Percentiles rank a stretch among this genome's conserved stretches.
Evolutionary conservation across 1,140 invertebrate species (phyloP).

Genomic region (Dinothrombium tinctorium): DNA sequence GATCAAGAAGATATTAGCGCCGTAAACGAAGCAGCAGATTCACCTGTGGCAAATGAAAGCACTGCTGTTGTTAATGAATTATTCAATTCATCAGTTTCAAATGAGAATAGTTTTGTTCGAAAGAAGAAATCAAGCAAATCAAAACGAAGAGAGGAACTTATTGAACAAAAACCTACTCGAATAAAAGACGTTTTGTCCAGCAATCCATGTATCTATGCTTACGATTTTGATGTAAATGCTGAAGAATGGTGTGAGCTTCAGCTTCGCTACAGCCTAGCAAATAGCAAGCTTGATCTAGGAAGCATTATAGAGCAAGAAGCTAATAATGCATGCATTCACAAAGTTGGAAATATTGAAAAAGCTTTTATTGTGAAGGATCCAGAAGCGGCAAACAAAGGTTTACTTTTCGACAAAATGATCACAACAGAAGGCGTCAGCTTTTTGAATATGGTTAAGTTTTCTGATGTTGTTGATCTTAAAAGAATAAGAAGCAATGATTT

Average conservation of each 20-base stretch:
- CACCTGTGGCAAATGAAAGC: background rate
- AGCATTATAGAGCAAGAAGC: conserved; percentile 49
- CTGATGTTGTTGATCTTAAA: conserved; percentile 55
- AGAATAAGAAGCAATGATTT: conserved; percentile 82
- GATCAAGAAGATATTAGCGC: conserved; percentile 16
- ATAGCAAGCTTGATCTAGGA: conserved; percentile 39
- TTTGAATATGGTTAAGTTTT: conserved; percentile 59
- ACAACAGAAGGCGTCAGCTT: conserved; percentile 92
- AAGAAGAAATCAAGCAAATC: conserved; percentile 21
- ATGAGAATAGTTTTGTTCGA: background rate
- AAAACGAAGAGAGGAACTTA: background rate
- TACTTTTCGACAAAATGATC: conserved; percentile 16
- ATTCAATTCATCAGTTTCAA: background rate
- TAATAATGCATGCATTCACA: conserved; percentile 25
- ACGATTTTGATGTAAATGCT: conserved; percentile 44
- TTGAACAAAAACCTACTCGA: background rate
- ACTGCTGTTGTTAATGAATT: background rate
- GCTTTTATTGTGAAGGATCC: conserved; percentile 15
- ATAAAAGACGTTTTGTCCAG: background rate
- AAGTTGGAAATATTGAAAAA: conserved; percentile 12
- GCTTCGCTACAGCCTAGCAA: conserved; percentile 31
- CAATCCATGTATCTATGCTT: conserved; percentile 23
- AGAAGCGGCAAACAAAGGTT: conserved; percentile 7
- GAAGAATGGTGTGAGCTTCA: conserved; percentile 48
- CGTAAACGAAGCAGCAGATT: background rate